These are phyloP conservation scores for Serripes groenlandicus DNA, from an alignment of 2,888 invertebrate genomes.

Conservation along the genomic window DNA sequence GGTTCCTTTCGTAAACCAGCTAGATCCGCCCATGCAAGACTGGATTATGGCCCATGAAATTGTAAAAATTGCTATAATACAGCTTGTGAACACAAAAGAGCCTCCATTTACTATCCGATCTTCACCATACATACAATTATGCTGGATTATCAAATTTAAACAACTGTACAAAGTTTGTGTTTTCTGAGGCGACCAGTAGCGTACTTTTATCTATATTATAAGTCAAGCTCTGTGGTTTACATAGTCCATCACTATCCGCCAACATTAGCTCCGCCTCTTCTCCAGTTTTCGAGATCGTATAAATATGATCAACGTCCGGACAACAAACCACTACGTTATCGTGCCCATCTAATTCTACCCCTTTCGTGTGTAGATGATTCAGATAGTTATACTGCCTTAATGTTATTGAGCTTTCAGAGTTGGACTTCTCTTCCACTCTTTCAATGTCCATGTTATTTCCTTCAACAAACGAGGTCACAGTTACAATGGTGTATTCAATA, in stretches of 20 bases:
- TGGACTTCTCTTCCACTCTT: constrained; percentile 14
- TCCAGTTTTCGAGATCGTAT: constrained; percentile 44
- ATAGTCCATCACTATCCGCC: constrained; percentile 57
- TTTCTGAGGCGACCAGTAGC: constrained; percentile 55
- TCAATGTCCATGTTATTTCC: constrained; percentile 32
- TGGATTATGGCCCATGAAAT: too few species aligned
- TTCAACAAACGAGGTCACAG: constrained; percentile 39
- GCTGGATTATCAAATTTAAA: constrained; percentile 51
- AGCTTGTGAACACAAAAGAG: too few species aligned
- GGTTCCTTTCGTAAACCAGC: too few species aligned
- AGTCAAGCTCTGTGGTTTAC: constrained; percentile 49
- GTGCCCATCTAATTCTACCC: constrained; percentile 41
- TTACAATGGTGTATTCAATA: constrained; percentile 14
- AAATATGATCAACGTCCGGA: constrained; percentile 57
- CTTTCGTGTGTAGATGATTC: constrained; percentile 51
- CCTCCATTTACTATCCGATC: too few species aligned
- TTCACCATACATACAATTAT: too few species aligned
- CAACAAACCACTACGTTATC: constrained; percentile 55
- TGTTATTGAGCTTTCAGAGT: background rate
- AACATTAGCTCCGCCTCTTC: constrained; percentile 50
- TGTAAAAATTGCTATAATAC: too few species aligned
- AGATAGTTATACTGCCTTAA: constrained; percentile 51
- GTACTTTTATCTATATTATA: constrained; percentile 38
- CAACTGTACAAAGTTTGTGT: constrained; percentile 51
- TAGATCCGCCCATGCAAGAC: too few species aligned